Conservation (phyloP, 2,888 invertebrate genomes). For the Pollenia amentaria region DNA sequence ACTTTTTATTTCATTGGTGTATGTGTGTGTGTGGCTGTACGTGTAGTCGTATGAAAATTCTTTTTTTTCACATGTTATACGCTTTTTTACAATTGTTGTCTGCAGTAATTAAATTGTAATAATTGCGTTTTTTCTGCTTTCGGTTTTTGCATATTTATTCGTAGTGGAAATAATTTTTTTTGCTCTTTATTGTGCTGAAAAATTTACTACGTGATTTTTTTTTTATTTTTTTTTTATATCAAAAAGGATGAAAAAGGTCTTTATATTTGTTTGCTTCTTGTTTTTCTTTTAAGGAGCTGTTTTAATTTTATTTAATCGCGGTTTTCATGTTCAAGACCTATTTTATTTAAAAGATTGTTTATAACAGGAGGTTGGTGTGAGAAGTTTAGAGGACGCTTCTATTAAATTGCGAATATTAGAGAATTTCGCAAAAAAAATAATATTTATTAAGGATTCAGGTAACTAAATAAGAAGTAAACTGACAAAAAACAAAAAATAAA, state of each 20-base stretch:
- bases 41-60: conserved; percentile 58
- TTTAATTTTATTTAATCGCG: background rate
- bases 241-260: background rate
- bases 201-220: conserved; percentile 54
- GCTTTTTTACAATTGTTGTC: conserved; percentile 67
- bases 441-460: too few relatives aligned
- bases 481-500: too few relatives aligned
- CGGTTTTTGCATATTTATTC: conserved; percentile 39
- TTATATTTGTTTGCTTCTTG: conserved; percentile 24
- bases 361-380: too few relatives aligned
- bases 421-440: too few relatives aligned
- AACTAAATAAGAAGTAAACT: too few relatives aligned
- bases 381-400: background rate
- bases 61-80: background rate
- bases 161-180: conserved; percentile 48
- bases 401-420: too few relatives aligned
- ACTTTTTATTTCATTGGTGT: conserved; percentile 57
- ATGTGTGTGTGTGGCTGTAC: conserved; percentile 42
- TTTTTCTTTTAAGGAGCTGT: background rate
- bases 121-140: conserved; percentile 65
- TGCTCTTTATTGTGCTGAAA: conserved; percentile 19
- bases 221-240: too few relatives aligned
- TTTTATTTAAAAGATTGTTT: background rate
- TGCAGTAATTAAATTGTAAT: conserved; percentile 74
- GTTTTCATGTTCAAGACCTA: background rate